Conservation (phyloP, 2,797 vertebrate species). For the Brachyalestes nurse region DNA sequence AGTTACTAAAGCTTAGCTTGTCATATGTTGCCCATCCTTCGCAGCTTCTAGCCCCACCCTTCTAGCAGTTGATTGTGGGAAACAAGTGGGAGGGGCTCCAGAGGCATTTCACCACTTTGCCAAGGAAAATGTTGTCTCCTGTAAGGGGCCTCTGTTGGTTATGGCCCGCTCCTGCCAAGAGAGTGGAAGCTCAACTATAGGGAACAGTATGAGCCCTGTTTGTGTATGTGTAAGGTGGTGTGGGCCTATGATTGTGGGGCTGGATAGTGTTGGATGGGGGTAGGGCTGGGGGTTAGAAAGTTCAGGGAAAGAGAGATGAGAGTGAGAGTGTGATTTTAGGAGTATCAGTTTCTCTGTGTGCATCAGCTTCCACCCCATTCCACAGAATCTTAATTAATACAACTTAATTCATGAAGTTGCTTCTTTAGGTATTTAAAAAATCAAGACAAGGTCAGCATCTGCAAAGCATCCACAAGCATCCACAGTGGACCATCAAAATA, state of each 20-base stretch:
- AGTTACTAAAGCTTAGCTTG: neutral
- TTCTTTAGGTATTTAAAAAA: too few species aligned
- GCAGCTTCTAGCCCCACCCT: neutral
- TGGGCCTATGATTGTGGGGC: slow-evolving; percentile 34
- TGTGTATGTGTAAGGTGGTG: slow-evolving; percentile 30
- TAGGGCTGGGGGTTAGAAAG: neutral
- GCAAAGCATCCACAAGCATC: too few species aligned
- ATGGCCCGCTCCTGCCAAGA: slow-evolving; percentile 30
- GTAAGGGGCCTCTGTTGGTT: slow-evolving; percentile 50
- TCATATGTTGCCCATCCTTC: slow-evolving; percentile 19
- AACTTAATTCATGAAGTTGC: too few species aligned
- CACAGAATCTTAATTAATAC: slow-evolving; percentile 30
- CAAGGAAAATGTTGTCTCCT: slow-evolving; percentile 30
- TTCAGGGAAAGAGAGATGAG: slow-evolving; percentile 22
- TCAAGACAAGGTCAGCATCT: too few species aligned
- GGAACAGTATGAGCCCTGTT: slow-evolving; percentile 57
- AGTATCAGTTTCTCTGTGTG: slow-evolving; percentile 6
- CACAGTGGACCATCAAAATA: too few species aligned
- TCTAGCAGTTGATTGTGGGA: slow-evolving; percentile 26
- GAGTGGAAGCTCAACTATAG: slow-evolving; percentile 20
- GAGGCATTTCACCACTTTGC: slow-evolving; percentile 43
- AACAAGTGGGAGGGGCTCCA: neutral
- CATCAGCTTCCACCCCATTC: neutral
- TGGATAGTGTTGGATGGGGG: slow-evolving; percentile 17
- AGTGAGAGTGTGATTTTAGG: slow-evolving; percentile 5